phyloP scores from a whole-genome alignment of 2,113 vertebrate species.

The Platichthys flesus region DNA sequence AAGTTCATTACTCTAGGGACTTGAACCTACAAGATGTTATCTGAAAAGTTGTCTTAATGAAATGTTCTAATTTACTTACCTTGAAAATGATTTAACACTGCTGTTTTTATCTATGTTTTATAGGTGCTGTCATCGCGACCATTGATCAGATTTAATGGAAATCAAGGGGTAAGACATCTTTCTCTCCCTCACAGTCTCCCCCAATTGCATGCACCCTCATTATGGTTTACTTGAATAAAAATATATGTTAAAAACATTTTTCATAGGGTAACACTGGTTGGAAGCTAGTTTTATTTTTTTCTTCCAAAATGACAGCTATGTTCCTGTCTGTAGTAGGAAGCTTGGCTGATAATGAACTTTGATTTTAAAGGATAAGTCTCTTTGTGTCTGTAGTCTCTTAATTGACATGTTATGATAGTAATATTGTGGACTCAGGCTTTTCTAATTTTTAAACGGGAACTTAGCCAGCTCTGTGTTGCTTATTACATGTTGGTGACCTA shows the following conservation, averaged over 20 bases:
- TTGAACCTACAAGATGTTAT: background rate
- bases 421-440: too few relatives aligned
- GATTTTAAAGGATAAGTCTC: too few relatives aligned
- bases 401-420: too few relatives aligned
- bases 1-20: background rate
- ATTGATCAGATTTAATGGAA: conserved; percentile 94
- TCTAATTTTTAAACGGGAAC: too few relatives aligned
- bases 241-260: too few relatives aligned
- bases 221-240: background rate
- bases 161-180: conserved; percentile 91
- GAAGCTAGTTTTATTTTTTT: background rate
- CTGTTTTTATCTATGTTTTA: conserved; percentile 41
- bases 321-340: too few relatives aligned
- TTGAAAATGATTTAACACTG: conserved; percentile 10
- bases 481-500: too few relatives aligned
- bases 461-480: too few relatives aligned
- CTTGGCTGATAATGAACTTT: too few relatives aligned
- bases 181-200: background rate
- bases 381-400: too few relatives aligned
- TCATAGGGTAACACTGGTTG: background rate
- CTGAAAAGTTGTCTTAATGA: background rate
- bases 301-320: background rate
- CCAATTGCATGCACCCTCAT: too few relatives aligned
- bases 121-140: conserved; percentile 89
- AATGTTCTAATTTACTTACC: background rate